phyloP scores from a whole-genome alignment of 2,113 vertebrate genomes.

The Tragulus kanchil region DNA sequence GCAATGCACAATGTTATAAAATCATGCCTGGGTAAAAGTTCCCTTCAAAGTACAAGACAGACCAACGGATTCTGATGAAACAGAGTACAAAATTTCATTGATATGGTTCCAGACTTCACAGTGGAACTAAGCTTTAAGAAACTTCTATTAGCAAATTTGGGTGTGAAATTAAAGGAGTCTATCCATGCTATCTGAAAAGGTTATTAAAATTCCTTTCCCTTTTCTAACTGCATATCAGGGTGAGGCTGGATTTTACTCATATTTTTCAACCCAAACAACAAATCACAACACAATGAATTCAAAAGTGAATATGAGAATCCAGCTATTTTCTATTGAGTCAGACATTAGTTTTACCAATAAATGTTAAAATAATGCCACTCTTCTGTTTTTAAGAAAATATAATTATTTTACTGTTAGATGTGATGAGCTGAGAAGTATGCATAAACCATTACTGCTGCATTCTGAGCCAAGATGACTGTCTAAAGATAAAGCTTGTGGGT shows the following conservation, averaged over 20 bases:
- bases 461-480: background rate
- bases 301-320: background rate
- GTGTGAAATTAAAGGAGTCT: background rate
- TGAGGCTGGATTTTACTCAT: background rate
- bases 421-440: background rate
- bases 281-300: background rate
- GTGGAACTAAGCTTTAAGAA: slow-evolving; percentile 10
- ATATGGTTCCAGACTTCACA: background rate
- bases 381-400: background rate
- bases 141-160: background rate
- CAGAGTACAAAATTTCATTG: background rate
- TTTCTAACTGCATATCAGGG: background rate
- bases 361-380: background rate
- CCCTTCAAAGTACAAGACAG: background rate
- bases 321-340: background rate
- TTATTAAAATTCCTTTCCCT: background rate
- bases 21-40: background rate
- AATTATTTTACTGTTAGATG: background rate
- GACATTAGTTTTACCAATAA: background rate
- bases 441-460: background rate
- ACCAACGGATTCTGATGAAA: background rate
- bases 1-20: background rate
- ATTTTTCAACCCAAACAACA: slow-evolving; percentile 18
- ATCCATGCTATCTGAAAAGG: background rate
- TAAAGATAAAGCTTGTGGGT: background rate